phyloP scores from a whole-genome alignment of 2,888 invertebrate genomes.

The Camponotus fellah region DNA sequence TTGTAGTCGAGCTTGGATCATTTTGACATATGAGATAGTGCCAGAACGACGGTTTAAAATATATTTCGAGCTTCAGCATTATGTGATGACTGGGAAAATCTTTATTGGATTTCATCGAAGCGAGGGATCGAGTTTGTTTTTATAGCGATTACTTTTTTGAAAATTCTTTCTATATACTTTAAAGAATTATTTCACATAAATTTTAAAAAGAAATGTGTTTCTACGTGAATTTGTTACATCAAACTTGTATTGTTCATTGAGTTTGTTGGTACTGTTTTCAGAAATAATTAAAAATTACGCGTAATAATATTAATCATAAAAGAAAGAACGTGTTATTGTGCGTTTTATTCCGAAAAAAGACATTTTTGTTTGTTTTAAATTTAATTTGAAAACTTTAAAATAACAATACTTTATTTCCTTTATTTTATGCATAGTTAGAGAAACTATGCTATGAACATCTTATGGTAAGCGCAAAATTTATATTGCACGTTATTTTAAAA shows the following conservation, averaged over 20 bases:
- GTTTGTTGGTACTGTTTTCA: not conserved
- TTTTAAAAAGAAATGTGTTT: not conserved
- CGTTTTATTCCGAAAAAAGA: not conserved
- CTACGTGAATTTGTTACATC: not conserved
- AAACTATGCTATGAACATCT: not conserved
- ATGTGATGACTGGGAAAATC: not conserved
- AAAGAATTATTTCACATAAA: not conserved
- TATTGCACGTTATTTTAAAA: not conserved
- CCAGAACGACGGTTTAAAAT: not conserved
- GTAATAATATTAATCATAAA: not conserved
- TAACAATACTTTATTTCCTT: not conserved
- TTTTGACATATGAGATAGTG: slow-evolving; percentile 25
- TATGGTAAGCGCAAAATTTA: not conserved
- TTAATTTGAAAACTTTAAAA: not conserved
- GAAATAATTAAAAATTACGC: not conserved
- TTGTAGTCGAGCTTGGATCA: slow-evolving; percentile 36
- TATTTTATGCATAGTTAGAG: not conserved
- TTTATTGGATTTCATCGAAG: not conserved
- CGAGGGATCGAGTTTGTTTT: not conserved
- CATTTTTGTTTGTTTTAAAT: not conserved
- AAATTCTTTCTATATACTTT: not conserved
- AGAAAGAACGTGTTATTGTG: not conserved
- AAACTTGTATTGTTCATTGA: not conserved
- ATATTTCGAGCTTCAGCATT: not conserved
- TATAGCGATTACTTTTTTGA: not conserved